Conservation (phyloP, 2,888 invertebrate species). For the Synergus laeviventris region DNA sequence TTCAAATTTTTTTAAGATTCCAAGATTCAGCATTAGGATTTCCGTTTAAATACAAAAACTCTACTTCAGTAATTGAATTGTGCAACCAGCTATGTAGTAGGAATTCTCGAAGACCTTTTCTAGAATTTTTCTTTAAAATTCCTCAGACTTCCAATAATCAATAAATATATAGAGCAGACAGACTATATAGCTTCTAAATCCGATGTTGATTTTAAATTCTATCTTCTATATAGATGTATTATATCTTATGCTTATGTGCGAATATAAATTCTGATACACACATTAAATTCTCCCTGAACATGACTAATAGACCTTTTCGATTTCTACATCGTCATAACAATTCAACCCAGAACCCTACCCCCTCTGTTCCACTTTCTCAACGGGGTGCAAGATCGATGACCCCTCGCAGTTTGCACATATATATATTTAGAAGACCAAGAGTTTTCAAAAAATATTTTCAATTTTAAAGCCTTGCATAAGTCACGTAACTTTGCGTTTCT, state of each 20-base stretch:
- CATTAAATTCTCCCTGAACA: neutral
- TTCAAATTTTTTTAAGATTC: neutral
- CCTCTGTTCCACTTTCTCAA: conserved; percentile 14
- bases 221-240: neutral
- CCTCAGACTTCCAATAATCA: neutral
- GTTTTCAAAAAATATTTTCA: neutral
- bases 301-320: neutral
- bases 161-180: neutral
- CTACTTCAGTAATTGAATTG: too few relatives aligned
- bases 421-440: neutral
- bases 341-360: conserved; percentile 7
- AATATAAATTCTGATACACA: neutral
- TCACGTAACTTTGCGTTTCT: too few relatives aligned
- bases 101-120: too few relatives aligned
- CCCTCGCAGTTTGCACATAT: neutral
- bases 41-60: neutral
- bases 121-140: too few relatives aligned
- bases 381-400: conserved; percentile 7
- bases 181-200: neutral
- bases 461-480: too few relatives aligned
- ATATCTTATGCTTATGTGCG: neutral
- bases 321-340: neutral
- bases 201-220: neutral
- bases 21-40: neutral
- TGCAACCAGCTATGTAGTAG: too few relatives aligned